Conservation (phyloP, 2,888 invertebrate species). For the Zygothrica quintamaculata region DNA sequence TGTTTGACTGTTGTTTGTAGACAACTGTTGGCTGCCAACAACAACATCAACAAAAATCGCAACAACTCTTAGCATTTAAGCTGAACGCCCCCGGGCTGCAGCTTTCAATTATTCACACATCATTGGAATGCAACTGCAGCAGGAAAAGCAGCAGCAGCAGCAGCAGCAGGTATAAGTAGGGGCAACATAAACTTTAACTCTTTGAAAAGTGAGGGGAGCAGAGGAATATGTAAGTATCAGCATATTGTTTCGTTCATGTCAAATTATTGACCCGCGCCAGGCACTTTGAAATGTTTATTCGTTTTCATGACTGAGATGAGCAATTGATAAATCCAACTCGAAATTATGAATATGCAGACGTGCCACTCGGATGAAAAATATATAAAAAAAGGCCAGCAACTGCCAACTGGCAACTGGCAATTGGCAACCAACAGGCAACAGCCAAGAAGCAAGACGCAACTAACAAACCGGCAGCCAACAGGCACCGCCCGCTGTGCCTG, state of each 20-base stretch:
- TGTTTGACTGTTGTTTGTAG: slow-evolving; percentile 73
- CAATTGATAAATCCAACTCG: slow-evolving; percentile 81
- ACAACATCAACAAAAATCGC: slow-evolving; percentile 5
- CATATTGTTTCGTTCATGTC: slow-evolving; percentile 82
- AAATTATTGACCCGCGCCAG: slow-evolving; percentile 82
- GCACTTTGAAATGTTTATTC: slow-evolving; percentile 83
- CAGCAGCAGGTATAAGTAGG: background rate
- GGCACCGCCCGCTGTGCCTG: slow-evolving; percentile 63
- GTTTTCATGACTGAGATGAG: slow-evolving; percentile 83
- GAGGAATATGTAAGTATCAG: slow-evolving; percentile 26
- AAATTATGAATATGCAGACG: slow-evolving; percentile 76
- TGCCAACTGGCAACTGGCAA: slow-evolving; percentile 19
- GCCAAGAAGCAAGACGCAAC: background rate
- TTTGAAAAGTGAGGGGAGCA: background rate
- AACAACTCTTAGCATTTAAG: too few species aligned
- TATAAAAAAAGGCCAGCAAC: slow-evolving; percentile 3
- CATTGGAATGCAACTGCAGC: slow-evolving; percentile 34
- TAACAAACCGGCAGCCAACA: slow-evolving; percentile 19
- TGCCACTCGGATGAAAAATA: slow-evolving; percentile 26
- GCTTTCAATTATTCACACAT: slow-evolving; percentile 72
- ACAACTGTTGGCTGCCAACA: slow-evolving; percentile 45
- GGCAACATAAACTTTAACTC: too few species aligned
- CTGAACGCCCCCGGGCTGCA: slow-evolving; percentile 33
- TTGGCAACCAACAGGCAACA: slow-evolving; percentile 29
- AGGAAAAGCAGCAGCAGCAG: too few species aligned